These are phyloP conservation scores for Apotomis betuletana DNA, from an alignment of 2,888 invertebrate genomes.

Conservation along the genomic window DNA sequence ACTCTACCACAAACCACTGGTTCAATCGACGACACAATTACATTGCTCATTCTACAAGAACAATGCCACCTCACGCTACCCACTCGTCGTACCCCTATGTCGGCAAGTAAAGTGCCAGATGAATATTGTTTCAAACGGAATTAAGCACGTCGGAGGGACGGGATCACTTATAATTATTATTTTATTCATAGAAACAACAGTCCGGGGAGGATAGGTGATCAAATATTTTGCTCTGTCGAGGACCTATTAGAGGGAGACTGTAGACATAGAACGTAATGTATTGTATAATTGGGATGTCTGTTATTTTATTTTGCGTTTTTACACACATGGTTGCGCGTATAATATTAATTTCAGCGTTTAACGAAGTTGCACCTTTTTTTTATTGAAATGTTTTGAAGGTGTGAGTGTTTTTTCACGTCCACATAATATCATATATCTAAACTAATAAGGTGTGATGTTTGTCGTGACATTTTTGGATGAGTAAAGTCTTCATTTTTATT, in stretches of 20 bases:
- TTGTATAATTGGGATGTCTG: slow-evolving; percentile 39
- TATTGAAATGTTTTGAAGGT: no score
- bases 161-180: slow-evolving; percentile 84
- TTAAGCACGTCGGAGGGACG: slow-evolving; percentile 76
- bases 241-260: slow-evolving; percentile 69
- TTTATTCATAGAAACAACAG: slow-evolving; percentile 84
- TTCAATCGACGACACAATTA: background rate
- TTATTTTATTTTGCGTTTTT: slow-evolving; percentile 29
- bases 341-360: background rate
- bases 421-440: no score
- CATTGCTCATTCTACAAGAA: background rate
- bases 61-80: background rate
- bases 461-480: no score
- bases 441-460: no score
- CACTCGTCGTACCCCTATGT: slow-evolving; percentile 53
- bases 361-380: no score
- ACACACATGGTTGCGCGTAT: slow-evolving; percentile 2
- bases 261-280: slow-evolving; percentile 42
- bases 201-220: slow-evolving; percentile 78
- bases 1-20: no score
- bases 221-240: slow-evolving; percentile 78
- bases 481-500: no score
- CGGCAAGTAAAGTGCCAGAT: slow-evolving; percentile 72
- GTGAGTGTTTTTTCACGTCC: no score
- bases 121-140: slow-evolving; percentile 83